Conservation (phyloP, 92 coral and sea anemone species). For the Porites lobata region DNA sequence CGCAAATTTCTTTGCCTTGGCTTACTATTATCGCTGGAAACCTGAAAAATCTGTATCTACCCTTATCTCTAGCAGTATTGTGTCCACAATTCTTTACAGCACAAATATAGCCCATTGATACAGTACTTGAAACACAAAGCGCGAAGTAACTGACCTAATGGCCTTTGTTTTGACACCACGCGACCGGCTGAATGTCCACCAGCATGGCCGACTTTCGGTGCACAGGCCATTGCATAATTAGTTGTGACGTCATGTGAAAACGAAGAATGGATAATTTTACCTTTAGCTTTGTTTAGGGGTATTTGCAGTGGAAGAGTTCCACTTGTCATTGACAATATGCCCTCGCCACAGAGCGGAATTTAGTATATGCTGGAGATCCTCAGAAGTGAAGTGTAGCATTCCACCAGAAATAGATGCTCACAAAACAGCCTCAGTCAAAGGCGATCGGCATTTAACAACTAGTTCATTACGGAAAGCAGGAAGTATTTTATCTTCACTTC, state of each 20-base stretch:
- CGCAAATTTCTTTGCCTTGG: not conserved
- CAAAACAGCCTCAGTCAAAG: slow-evolving; percentile 50
- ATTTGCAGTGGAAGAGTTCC: slow-evolving; percentile 41
- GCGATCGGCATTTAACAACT: slow-evolving; percentile 33
- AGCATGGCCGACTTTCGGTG: not conserved
- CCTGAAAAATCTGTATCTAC: slow-evolving; percentile 31
- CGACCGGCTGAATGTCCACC: not conserved
- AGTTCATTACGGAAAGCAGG: slow-evolving; percentile 32
- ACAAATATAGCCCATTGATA: slow-evolving; percentile 12
- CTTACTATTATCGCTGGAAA: slow-evolving; percentile 55
- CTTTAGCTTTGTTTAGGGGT: slow-evolving; percentile 9
- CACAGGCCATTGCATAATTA: too few species aligned
- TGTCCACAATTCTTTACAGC: not conserved
- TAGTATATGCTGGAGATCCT: slow-evolving; percentile 52
- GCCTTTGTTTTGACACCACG: not conserved
- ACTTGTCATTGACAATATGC: slow-evolving; percentile 36
- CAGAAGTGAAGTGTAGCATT: slow-evolving; percentile 53
- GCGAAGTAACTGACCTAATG: not conserved
- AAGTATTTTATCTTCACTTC: slow-evolving; percentile 3
- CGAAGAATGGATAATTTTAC: not conserved
- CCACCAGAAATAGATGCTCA: slow-evolving; percentile 49
- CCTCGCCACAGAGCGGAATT: slow-evolving; percentile 54
- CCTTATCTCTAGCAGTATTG: slow-evolving; percentile 16
- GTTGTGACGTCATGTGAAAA: too few species aligned
- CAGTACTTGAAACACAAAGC: not conserved